A percentile compares a stretch with the other conserved stretches of the same genome.
phyloP scores from a whole-genome alignment of 2,113 vertebrate species.

The Salvelinus namaycush region DNA sequence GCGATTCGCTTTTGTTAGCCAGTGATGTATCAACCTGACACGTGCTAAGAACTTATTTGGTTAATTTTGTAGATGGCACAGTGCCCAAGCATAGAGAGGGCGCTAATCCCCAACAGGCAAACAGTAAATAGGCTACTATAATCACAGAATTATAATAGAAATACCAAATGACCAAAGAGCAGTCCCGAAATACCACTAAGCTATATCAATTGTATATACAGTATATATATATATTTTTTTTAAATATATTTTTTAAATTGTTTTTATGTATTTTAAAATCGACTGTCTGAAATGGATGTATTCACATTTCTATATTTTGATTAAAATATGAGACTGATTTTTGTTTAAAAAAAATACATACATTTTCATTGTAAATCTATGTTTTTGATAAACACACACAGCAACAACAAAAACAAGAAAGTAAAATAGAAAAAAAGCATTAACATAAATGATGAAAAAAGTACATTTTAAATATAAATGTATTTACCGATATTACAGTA shows the following conservation, averaged over 20 bases:
- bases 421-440: constrained; percentile 38
- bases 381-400: constrained; percentile 2
- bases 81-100: constrained; percentile 43
- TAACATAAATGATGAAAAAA: constrained; percentile 34
- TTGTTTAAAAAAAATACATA: not conserved
- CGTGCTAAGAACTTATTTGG: constrained; percentile 65
- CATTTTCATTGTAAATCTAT: not conserved
- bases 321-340: not conserved
- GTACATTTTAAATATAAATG: constrained; percentile 50
- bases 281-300: not conserved
- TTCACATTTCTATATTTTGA: not conserved
- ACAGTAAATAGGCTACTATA: constrained; percentile 11
- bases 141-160: constrained; percentile 10
- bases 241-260: not conserved
- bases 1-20: constrained; percentile 61
- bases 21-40: constrained; percentile 70
- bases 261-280: not conserved
- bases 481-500: constrained; percentile 54
- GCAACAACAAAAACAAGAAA: constrained; percentile 10
- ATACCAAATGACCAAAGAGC: not conserved
- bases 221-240: not conserved
- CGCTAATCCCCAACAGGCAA: constrained; percentile 17
- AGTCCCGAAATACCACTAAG: not conserved
- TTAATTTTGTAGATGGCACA: constrained; percentile 68
- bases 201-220: not conserved